Conservation (phyloP, 2,888 invertebrate species). For the Tineola bisselliella region DNA sequence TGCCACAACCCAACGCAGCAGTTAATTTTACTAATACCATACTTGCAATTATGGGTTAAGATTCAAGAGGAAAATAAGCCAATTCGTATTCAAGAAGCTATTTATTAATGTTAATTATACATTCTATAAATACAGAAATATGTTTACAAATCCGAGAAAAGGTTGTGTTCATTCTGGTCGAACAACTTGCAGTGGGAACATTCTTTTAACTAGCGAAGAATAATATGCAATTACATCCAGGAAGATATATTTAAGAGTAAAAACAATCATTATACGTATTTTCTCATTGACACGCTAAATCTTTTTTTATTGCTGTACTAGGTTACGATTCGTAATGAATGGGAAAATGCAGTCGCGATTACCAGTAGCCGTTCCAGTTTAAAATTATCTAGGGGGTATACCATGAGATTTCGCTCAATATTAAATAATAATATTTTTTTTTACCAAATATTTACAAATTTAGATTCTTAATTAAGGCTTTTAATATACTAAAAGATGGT, state of each 20-base stretch:
- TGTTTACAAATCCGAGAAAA: not conserved
- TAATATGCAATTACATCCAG: not conserved
- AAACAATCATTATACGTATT: not conserved
- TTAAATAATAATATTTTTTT: no score
- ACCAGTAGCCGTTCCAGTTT: not conserved
- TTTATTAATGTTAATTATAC: not conserved
- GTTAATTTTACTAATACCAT: not conserved
- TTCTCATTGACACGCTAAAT: conserved; percentile 1
- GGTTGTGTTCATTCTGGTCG: not conserved
- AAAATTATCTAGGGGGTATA: not conserved
- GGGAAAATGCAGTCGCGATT: not conserved
- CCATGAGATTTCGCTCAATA: no score
- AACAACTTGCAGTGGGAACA: not conserved
- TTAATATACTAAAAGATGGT: no score
- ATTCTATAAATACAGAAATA: not conserved
- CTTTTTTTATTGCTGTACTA: not conserved
- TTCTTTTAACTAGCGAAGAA: not conserved
- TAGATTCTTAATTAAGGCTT: no score
- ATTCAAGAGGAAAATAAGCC: not conserved
- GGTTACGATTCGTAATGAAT: not conserved
- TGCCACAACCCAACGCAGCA: not conserved
- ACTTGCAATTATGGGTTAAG: not conserved
- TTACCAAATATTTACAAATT: no score
- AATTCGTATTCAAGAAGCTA: not conserved
- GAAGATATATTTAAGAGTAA: not conserved